Base-by-base conservation (phyloP, 2,888 invertebrate genomes). In the Lingula anatina region DNA sequence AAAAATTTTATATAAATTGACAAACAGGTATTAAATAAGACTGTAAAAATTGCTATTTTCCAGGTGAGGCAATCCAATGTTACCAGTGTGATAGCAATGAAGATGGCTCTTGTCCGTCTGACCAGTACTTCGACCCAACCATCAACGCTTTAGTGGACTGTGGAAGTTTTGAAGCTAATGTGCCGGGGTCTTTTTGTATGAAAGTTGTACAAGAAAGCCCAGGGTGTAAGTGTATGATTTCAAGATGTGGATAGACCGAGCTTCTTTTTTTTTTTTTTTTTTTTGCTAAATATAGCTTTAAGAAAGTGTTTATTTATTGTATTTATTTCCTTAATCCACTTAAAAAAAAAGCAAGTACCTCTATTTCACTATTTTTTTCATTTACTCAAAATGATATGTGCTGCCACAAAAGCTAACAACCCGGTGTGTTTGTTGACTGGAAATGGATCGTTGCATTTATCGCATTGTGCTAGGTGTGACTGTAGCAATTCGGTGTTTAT, bases 131-230 rank as follows among this genome's bases (percentile, higher is more conserved):
- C 71, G 89, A 95, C 72, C 86, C 83, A 63, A 83, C 86, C 15
- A 84, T 86, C 57, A 89, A 95, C 73, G 89, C 93, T 60, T 85
- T 94, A 9, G 86, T 94, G 2, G 94, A 96, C 68, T 96, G 96
- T 75, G 90, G 87, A 70, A 91, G 89, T 70, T 93, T 93, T 70
- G 94, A 95, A 75, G 91, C 93, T 37, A 84, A 89, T 59, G 89
- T 90, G 80, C 94, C 94, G 23, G 96, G 95, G 5, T 90, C 93
- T 2, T 95, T 96, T 77, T 96, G 96, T 76, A 90, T 94, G 83
- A 96, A 96, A 80, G 83, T 90, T 24, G 88, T 90, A 1, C 90
- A 92, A 66, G 95, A 96, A 74, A 89, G 95, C 51, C 94, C 94
- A 0, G 86, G 87, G 73, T 96, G 95, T 94, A 81, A 86, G 90